Percentiles rank a stretch among this genome's conserved stretches.
phyloP scores from a whole-genome alignment of 2,113 vertebrate species.

The Prunella fulvescens region DNA sequence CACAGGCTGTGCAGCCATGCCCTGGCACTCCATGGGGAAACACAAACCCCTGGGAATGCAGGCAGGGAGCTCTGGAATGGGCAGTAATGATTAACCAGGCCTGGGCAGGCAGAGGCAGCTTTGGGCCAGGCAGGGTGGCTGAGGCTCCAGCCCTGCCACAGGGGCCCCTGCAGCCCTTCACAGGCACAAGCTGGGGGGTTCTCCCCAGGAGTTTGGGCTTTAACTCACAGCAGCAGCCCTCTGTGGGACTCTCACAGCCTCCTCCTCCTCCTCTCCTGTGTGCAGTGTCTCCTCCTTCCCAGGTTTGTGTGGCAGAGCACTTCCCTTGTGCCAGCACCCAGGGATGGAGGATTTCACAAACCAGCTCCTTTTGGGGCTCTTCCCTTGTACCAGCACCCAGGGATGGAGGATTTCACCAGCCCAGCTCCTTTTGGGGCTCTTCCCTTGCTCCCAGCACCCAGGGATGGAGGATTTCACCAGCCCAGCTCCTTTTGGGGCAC shows the following conservation, averaged over 20 bases:
- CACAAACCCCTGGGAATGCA: background rate
- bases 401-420: background rate
- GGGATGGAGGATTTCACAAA: background rate
- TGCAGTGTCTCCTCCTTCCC: background rate
- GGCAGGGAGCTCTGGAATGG: background rate
- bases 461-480: background rate
- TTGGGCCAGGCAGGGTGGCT: background rate
- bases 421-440: background rate
- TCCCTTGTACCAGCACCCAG: background rate
- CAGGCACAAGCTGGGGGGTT: background rate
- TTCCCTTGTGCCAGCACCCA: background rate
- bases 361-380: background rate
- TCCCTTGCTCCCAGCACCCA: background rate
- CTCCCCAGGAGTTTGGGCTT: background rate
- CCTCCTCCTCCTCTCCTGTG: background rate
- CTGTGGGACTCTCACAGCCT: background rate
- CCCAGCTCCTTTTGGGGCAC: accelerated
- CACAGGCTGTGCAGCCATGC: background rate
- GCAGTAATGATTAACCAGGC: conserved; percentile 36
- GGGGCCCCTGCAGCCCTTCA: background rate
- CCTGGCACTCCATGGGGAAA: background rate
- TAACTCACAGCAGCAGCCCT: background rate
- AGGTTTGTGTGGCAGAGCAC: background rate
- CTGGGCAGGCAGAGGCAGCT: background rate
- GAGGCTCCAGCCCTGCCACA: background rate